Evolutionary conservation across 2,113 vertebrate genomes (phyloP).

Genomic region (Hippocampus zosterae): DNA sequence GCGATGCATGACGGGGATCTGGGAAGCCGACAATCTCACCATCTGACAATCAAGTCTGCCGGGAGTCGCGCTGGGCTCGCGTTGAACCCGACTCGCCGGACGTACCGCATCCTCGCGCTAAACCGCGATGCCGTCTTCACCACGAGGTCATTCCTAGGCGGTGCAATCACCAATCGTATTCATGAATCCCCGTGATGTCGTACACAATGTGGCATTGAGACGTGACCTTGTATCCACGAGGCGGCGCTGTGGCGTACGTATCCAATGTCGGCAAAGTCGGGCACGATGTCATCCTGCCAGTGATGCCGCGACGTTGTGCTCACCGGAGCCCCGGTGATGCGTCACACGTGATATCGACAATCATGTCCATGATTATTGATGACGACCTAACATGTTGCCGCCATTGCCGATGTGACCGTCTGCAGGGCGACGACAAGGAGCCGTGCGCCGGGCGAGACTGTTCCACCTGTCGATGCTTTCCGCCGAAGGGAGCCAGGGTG

Average conservation of each 20-base stretch:
- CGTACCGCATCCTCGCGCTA: too few species aligned
- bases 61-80: background rate
- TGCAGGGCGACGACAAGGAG: constrained; percentile 55
- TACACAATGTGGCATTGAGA: too few species aligned
- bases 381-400: background rate
- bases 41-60: background rate
- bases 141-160: background rate
- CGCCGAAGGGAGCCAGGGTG: constrained; percentile 80
- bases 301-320: too few species aligned
- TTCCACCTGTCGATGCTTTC: constrained; percentile 75
- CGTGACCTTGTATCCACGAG: too few species aligned
- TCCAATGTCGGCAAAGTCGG: too few species aligned
- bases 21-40: background rate
- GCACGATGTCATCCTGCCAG: too few species aligned
- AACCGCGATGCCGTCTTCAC: too few species aligned
- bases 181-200: too few species aligned
- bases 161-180: too few species aligned
- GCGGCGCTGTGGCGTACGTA: too few species aligned
- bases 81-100: background rate
- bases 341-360: background rate
- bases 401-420: background rate
- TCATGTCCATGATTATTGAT: too few species aligned
- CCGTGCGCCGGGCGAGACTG: constrained; percentile 77
- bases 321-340: too few species aligned
- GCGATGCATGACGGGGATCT: constrained; percentile 32